These are phyloP conservation scores for Cheiracanthium punctorium DNA, from an alignment of 2,888 invertebrate species.

Conservation along the genomic window DNA sequence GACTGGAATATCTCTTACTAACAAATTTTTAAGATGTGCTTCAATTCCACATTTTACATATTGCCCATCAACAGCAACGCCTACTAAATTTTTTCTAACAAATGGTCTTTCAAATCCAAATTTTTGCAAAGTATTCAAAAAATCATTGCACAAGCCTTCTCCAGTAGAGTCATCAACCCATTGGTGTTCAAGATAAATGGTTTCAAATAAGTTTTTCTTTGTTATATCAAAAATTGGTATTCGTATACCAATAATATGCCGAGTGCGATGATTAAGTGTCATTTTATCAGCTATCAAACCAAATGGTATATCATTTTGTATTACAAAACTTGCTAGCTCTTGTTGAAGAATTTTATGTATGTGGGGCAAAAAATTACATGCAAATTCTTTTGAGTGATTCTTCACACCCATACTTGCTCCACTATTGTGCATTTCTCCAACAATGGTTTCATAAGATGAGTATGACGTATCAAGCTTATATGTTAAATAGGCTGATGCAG, in stretches of 20 bases:
- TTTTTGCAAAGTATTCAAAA: conserved; percentile 19
- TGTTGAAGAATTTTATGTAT: neutral
- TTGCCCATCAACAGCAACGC: neutral
- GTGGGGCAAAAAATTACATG: neutral
- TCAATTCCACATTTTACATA: conserved; percentile 11
- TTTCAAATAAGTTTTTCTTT: conserved; percentile 4
- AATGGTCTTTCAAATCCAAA: conserved; percentile 8
- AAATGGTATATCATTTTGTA: neutral
- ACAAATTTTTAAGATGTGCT: neutral
- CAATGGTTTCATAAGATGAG: no score
- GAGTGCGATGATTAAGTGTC: conserved; percentile 8
- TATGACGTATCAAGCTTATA: neutral
- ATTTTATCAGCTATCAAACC: conserved; percentile 8
- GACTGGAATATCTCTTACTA: neutral
- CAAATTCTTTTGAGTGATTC: conserved; percentile 24
- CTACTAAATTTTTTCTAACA: conserved; percentile 8
- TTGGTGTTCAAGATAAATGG: neutral
- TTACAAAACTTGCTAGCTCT: conserved; percentile 6
- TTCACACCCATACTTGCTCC: neutral
- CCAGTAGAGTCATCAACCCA: conserved; percentile 18
- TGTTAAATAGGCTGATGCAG: neutral
- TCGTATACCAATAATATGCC: conserved; percentile 11
- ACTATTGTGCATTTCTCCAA: no score
- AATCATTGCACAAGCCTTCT: conserved; percentile 17
- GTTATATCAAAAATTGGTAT: conserved; percentile 13